A percentile compares a stretch with the other conserved stretches of the same genome.
phyloP scores from a whole-genome alignment of 2,797 vertebrate species.

The Hippoglossus hippoglossus region DNA sequence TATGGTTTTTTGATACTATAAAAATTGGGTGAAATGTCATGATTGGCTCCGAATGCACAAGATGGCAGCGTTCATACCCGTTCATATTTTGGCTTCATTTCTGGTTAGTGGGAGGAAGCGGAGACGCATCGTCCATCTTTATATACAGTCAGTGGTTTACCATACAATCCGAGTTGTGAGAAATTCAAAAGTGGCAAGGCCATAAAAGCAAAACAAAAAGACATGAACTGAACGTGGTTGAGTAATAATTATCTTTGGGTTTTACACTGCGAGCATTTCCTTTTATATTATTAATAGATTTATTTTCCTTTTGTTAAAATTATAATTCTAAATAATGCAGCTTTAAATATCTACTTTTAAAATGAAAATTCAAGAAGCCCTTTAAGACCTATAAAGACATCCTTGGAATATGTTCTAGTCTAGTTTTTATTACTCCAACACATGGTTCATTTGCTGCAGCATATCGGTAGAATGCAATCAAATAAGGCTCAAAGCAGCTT shows the following conservation, averaged over 20 bases:
- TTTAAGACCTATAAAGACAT: slow-evolving; percentile 4
- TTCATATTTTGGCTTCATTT: too few species aligned
- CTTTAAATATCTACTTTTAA: background rate
- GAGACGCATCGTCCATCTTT: too few species aligned
- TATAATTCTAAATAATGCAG: background rate
- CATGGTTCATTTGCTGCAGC: slow-evolving; percentile 8
- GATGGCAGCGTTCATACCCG: too few species aligned
- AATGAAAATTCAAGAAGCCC: background rate
- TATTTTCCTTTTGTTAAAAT: background rate
- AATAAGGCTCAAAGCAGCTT: slow-evolving; percentile 11
- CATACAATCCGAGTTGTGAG: background rate
- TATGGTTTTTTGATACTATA: too few species aligned
- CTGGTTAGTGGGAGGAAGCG: too few species aligned
- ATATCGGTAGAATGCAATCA: slow-evolving; percentile 14
- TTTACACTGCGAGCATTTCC: background rate
- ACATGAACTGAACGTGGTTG: background rate
- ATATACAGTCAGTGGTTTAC: too few species aligned
- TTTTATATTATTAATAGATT: background rate
- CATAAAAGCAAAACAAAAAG: too few species aligned
- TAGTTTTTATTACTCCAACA: slow-evolving; percentile 8
- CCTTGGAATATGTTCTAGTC: too few species aligned
- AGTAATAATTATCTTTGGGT: background rate
- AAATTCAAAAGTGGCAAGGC: background rate
- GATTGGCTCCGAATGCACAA: too few species aligned
- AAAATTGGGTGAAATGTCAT: too few species aligned